Conservation (phyloP, 2,113 vertebrate species). For the Actenoides lindsayi region DNA sequence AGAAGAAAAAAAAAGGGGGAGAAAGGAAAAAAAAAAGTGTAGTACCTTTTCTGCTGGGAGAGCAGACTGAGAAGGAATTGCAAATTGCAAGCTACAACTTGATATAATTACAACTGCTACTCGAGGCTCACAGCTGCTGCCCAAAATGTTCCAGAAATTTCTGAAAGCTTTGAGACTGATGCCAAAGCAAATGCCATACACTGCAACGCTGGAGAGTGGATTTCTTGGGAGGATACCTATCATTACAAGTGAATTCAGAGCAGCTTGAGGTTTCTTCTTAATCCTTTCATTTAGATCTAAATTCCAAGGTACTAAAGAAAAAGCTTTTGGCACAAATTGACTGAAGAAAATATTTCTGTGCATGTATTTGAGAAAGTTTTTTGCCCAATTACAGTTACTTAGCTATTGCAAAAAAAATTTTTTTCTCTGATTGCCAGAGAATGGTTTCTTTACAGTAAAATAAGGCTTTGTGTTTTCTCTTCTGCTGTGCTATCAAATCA, state of each 20-base stretch:
- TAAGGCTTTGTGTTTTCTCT: background rate
- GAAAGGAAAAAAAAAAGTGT: background rate
- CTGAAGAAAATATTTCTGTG: background rate
- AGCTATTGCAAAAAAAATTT: no score
- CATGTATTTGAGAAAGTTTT: background rate
- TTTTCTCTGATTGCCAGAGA: background rate
- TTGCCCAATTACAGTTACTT: background rate
- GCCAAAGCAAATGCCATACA: background rate
- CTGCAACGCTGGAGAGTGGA: background rate
- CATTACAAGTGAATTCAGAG: background rate
- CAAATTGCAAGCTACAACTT: background rate
- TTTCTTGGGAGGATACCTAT: background rate
- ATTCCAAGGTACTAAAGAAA: background rate
- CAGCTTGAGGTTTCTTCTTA: background rate
- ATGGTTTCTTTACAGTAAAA: background rate
- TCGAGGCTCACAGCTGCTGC: background rate
- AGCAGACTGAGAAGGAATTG: background rate
- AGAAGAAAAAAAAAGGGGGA: accelerated
- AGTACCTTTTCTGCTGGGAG: background rate
- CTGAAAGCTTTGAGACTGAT: background rate
- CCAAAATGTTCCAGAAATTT: background rate
- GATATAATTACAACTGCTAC: background rate
- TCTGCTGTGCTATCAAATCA: background rate
- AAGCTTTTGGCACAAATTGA: background rate
- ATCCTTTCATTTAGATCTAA: background rate